Evolutionary conservation across 2,797 vertebrate genomes (phyloP).

Genomic region (Synaphobranchus kaupii): DNA sequence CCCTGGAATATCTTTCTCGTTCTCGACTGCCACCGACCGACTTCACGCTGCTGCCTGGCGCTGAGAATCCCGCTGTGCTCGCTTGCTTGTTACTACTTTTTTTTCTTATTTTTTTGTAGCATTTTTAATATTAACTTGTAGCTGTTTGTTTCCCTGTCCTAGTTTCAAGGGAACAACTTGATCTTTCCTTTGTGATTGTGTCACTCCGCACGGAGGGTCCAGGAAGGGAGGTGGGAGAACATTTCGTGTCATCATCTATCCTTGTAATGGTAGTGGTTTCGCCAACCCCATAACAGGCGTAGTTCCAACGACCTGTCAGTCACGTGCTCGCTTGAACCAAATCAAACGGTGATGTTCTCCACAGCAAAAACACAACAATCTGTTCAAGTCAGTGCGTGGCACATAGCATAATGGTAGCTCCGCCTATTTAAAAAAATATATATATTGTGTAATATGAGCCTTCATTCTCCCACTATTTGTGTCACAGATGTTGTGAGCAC

Average conservation of each 20-base stretch:
- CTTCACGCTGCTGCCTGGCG: background rate
- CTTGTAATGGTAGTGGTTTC: background rate
- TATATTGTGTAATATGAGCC: no score
- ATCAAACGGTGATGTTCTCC: background rate
- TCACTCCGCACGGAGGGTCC: background rate
- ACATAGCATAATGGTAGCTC: background rate
- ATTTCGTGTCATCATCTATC: background rate
- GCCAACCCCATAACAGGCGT: background rate
- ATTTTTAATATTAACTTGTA: background rate
- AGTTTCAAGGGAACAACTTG: slow-evolving; percentile 4
- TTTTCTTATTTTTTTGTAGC: background rate
- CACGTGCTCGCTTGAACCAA: background rate
- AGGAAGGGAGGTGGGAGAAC: background rate
- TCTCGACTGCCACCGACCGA: background rate
- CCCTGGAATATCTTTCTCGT: background rate
- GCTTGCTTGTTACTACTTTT: background rate
- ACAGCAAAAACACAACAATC: background rate
- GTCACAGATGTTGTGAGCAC: background rate
- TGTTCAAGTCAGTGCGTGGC: background rate
- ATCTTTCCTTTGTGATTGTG: background rate
- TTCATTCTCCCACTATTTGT: no score
- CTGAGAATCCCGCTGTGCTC: background rate
- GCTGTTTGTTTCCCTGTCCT: background rate
- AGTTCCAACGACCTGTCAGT: background rate
- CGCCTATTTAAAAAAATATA: no score